Percentiles rank a stretch among this genome's conserved stretches.
Conservation (phyloP, 2,888 invertebrate species). For the Trachelus troglodyta region DNA sequence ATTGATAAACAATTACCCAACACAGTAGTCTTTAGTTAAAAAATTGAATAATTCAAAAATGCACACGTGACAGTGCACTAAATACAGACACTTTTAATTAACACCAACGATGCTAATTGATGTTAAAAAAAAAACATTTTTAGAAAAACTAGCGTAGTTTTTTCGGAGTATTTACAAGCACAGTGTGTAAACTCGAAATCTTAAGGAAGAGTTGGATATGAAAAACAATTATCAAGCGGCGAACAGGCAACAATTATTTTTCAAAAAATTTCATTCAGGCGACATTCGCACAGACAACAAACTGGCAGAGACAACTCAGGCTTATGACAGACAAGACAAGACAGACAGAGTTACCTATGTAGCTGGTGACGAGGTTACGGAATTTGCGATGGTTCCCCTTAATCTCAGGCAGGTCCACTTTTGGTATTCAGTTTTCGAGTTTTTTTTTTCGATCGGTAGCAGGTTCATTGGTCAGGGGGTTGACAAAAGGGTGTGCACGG, state of each 20-base stretch:
- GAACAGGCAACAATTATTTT: not conserved
- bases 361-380: slow-evolving; percentile 99
- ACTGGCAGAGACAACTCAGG: slow-evolving; percentile 34
- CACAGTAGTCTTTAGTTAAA: too few species aligned
- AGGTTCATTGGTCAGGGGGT: slow-evolving; percentile 56
- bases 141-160: too few species aligned
- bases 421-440: slow-evolving; percentile 58
- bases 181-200: not conserved
- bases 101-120: not conserved
- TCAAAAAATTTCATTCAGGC: not conserved
- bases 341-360: slow-evolving; percentile 85
- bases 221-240: not conserved
- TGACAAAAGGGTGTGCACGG: slow-evolving; percentile 65
- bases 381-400: slow-evolving; percentile 99
- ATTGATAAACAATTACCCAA: too few species aligned
- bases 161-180: not conserved
- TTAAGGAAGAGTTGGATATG: not conserved
- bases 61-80: not conserved
- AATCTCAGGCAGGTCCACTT: slow-evolving; percentile 98
- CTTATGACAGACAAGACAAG: slow-evolving; percentile 46
- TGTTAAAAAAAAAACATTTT: not conserved
- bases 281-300: slow-evolving; percentile 33
- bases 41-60: not conserved
- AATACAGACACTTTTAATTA: not conserved
- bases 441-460: slow-evolving; percentile 47